Base-by-base conservation (phyloP, 2,113 vertebrate genomes). In the Rhynchopsitta pachyrhyncha region DNA sequence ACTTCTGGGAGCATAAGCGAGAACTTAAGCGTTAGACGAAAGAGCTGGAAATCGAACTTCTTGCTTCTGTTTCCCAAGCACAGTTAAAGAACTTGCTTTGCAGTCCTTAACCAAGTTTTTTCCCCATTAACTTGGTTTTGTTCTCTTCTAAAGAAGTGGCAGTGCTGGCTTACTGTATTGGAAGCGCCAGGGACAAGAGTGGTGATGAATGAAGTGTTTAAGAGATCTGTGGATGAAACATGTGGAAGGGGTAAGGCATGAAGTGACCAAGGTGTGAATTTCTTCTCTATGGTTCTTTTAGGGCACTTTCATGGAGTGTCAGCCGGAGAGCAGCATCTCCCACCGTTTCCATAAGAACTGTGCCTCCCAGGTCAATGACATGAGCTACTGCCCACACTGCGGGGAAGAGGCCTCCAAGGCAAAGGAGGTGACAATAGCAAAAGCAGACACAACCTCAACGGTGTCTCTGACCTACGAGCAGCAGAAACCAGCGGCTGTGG, bases 221-320 rank as follows among this genome's bases (percentile, higher is more conserved):
- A 68, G 92, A 90, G 86, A 25, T 78, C 87, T 41, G 68, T 42
- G 20, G 86, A 50, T 73, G 86, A 57, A 94, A 87, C 93, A 4
- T 37, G 85, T 55, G 17, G 68, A 29, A 66, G 62, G 86, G 86
- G 52, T 18, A 14, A 88, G 66, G 57, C 23, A 2, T 0, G 1
- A 5, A 3, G 39, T 16, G 81, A 10, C 52, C 55, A 0, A 39
- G 67, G 33, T 12, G 55, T 92, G 35, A 94, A 25, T 23, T 50
- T 59, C 79, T 46, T 63, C 90, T 64, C 13, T 82, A 98, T 99
- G 94, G 98, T 98, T 96, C 59, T 39, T 70, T 76, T 77, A 99
- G 99, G 99, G 99, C 55, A 98, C 98, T 35, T 99, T 99, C 96
- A 99, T 99, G 98, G 99, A 99, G 96, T 99, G 99, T 95, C 98